Conservation (phyloP, 1,140 invertebrate genomes). For the Aphidius ervi region DNA sequence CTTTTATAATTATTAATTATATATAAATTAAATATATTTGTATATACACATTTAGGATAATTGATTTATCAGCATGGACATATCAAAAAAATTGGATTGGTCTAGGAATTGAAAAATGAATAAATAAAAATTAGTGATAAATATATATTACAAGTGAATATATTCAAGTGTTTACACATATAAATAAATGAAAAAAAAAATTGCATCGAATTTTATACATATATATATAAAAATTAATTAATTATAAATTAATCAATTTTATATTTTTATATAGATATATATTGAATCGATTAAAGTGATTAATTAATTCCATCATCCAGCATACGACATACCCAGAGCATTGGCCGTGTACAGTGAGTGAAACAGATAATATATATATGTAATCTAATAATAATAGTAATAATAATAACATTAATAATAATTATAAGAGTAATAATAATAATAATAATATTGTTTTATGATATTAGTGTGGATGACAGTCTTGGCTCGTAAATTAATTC, state of each 20-base stretch:
- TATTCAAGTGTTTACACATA: slow-evolving; percentile 2
- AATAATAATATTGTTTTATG: no score
- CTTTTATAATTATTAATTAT: slow-evolving; percentile 2
- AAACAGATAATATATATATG: slow-evolving; percentile 36
- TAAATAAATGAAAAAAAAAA: slow-evolving; percentile 10
- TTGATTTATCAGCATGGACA: not conserved
- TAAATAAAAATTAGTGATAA: no score
- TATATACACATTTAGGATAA: slow-evolving; percentile 22
- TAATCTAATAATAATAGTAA: slow-evolving; percentile 22
- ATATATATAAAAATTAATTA: not conserved
- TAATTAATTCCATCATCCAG: slow-evolving; percentile 43
- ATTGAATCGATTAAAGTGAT: slow-evolving; percentile 17
- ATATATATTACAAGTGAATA: no score
- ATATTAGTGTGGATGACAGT: not conserved
- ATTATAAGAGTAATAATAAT: slow-evolving; percentile 12
- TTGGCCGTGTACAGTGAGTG: slow-evolving; percentile 50
- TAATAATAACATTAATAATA: slow-evolving; percentile 26
- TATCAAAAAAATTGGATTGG: no score
- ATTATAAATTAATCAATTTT: not conserved
- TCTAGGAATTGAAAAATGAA: no score
- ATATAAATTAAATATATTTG: not conserved
- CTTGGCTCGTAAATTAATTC: not conserved
- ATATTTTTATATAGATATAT: slow-evolving; percentile 20
- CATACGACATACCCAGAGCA: slow-evolving; percentile 55
- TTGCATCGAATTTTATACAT: slow-evolving; percentile 4